A percentile compares a stretch with the other conserved stretches of the same genome.
Conservation (phyloP, 2,888 invertebrate genomes). For the Lasius platythorax region DNA sequence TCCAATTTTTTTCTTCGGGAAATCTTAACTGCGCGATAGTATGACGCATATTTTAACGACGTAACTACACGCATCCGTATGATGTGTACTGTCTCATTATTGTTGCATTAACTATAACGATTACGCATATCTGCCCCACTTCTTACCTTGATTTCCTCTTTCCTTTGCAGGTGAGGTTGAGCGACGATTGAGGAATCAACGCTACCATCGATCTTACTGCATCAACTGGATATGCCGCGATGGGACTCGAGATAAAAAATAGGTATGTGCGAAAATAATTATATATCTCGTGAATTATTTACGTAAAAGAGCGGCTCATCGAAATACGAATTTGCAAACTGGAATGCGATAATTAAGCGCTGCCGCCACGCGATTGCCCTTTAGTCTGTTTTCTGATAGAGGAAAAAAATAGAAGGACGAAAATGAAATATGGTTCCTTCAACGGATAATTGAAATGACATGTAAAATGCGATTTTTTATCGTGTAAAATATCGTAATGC, state of each 20-base stretch:
- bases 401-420: background rate
- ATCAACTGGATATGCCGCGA: slow-evolving; percentile 29
- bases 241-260: slow-evolving; percentile 33
- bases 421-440: background rate
- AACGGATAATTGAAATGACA: slow-evolving; percentile 18
- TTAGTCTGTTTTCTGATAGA: background rate
- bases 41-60: slow-evolving; percentile 22
- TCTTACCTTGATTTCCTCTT: slow-evolving; percentile 11
- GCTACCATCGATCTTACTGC: slow-evolving; percentile 24
- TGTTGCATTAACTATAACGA: slow-evolving; percentile 4
- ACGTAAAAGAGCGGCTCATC: background rate
- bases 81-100: slow-evolving; percentile 21
- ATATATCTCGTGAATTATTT: background rate
- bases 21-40: slow-evolving; percentile 2
- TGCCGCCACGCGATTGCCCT: background rate
- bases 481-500: background rate
- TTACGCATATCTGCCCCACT: slow-evolving; percentile 4
- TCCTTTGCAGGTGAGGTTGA: slow-evolving; percentile 30
- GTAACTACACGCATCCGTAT: background rate
- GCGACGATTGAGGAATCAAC: background rate
- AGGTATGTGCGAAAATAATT: slow-evolving; percentile 26
- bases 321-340: background rate
- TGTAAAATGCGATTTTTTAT: background rate
- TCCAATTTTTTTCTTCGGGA: background rate
- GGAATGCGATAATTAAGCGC: background rate